Percentiles rank a stretch among this genome's conserved stretches.
These are phyloP conservation scores for Galerucella pusilla DNA, from an alignment of 2,888 invertebrate genomes.

Conservation along the genomic window DNA sequence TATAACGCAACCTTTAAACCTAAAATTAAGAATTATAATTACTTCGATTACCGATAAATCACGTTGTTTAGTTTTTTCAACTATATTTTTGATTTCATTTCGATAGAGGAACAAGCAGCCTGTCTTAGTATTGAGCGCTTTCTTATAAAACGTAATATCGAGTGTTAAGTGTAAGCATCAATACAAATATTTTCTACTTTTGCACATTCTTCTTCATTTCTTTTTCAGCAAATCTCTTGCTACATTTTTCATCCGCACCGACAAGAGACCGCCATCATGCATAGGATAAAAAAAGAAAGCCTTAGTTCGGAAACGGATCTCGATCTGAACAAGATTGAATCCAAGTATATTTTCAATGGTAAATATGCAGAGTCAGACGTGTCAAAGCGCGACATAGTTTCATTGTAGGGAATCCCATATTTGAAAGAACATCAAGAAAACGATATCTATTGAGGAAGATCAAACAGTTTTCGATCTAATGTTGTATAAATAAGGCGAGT, in stretches of 20 bases:
- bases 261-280: constrained; percentile 4
- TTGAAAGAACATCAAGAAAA: constrained; percentile 48
- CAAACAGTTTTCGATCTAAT: constrained; percentile 46
- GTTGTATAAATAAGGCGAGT: constrained; percentile 48
- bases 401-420: constrained; percentile 47
- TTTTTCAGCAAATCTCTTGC: constrained; percentile 8
- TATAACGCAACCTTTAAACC: no score
- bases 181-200: not conserved
- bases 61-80: no score
- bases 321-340: constrained; percentile 28
- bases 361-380: constrained; percentile 51
- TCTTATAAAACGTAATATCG: not conserved
- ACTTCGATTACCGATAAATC: no score
- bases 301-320: constrained; percentile 20
- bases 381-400: constrained; percentile 49
- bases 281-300: constrained; percentile 13
- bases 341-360: constrained; percentile 48
- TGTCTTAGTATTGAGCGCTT: no score
- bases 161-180: not conserved
- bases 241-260: constrained; percentile 19
- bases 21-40: no score
- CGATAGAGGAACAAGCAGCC: no score
- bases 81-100: no score
- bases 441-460: constrained; percentile 49
- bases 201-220: not conserved